These are phyloP conservation scores for Caradrina clavipalpis DNA, from an alignment of 2,888 invertebrate species.

Conservation along the genomic window DNA sequence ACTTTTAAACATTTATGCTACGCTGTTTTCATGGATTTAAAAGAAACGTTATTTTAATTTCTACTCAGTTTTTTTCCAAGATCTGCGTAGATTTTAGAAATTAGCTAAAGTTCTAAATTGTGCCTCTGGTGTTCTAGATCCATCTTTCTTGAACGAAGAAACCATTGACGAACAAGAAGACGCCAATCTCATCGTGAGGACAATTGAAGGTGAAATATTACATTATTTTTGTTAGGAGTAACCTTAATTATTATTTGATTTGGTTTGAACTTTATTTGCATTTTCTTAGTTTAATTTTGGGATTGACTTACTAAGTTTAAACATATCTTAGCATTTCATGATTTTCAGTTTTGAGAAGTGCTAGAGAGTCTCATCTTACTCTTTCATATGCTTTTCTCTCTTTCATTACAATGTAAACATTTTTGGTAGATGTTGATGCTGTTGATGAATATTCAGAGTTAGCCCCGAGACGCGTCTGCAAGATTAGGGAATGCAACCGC, in stretches of 20 bases:
- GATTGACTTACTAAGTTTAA: too few relatives aligned
- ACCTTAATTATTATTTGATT: too few relatives aligned
- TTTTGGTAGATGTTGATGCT: neutral
- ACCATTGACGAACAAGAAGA: constrained; percentile 4
- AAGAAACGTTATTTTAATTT: too few relatives aligned
- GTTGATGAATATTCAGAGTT: constrained; percentile 5
- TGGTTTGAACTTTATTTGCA: too few relatives aligned
- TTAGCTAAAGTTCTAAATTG: too few relatives aligned
- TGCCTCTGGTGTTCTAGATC: too few relatives aligned
- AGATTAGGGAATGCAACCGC: neutral
- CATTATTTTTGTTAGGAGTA: neutral
- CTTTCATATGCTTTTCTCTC: too few relatives aligned
- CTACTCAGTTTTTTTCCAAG: too few relatives aligned
- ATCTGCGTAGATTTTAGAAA: too few relatives aligned
- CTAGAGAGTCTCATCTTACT: neutral
- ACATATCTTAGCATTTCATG: too few relatives aligned
- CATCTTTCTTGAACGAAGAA: neutral
- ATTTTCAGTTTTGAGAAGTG: too few relatives aligned
- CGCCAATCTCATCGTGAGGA: neutral
- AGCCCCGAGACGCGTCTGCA: neutral
- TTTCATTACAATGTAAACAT: neutral
- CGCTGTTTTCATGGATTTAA: neutral
- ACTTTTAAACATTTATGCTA: neutral
- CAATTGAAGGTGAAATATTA: constrained; percentile 24
- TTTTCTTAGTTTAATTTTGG: too few relatives aligned